These are phyloP conservation scores for Hassar affinis DNA, from an alignment of 2,113 vertebrate genomes.

Conservation along the genomic window DNA sequence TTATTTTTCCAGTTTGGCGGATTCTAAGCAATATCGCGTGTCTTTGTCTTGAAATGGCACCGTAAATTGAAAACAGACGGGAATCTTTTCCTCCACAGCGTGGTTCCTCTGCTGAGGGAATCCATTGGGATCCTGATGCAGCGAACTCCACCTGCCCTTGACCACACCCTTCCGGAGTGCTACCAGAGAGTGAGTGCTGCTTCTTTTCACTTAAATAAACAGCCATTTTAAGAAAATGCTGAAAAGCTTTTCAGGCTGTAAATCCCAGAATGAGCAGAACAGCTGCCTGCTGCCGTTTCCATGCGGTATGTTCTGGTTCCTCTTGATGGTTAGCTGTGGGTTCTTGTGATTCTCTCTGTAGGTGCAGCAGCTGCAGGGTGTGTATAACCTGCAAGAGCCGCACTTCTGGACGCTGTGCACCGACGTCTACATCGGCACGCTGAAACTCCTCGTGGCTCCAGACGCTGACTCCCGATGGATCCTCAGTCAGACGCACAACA, in stretches of 20 bases:
- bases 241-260: not conserved
- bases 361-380: constrained; percentile 96
- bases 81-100: constrained; percentile 70
- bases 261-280: not conserved
- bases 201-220: not conserved
- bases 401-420: constrained; percentile 98
- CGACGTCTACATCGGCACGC: constrained; percentile 91
- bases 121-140: constrained; percentile 98
- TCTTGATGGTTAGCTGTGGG: not conserved
- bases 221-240: not conserved
- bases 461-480: constrained; percentile 95
- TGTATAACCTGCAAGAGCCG: constrained; percentile 94
- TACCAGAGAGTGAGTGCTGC: constrained; percentile 88
- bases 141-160: constrained; percentile 86
- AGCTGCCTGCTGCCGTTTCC: not conserved
- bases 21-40: too few relatives aligned
- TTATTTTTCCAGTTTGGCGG: not conserved
- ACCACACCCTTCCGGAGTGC: constrained; percentile 85
- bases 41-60: not conserved
- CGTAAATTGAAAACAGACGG: not conserved
- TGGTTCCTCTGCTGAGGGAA: constrained; percentile 90
- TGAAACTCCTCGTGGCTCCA: constrained; percentile 91
- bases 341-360: constrained; percentile 63
- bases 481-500: constrained; percentile 95
- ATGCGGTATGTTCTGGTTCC: not conserved